Base-by-base conservation (phyloP, 2,113 vertebrate genomes). In the Melanocharis versteri region DNA sequence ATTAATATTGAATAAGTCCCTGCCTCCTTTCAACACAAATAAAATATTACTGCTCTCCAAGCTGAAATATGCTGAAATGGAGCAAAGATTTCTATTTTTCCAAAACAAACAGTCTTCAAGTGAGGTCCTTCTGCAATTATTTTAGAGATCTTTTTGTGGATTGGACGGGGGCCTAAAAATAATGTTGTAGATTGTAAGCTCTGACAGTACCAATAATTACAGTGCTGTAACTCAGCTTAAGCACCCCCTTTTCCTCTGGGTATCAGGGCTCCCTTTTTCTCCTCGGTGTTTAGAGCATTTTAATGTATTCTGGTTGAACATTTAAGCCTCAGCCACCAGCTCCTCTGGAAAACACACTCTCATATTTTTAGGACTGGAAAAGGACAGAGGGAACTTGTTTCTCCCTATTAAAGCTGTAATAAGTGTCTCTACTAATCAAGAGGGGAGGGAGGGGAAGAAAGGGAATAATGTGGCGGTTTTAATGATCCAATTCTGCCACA, bases 71-170 rank as follows among this genome's bases (percentile, higher is more conserved):
- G 54, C 44, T 72, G 33, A 83, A 80, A 89, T 48, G 80, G 51
- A 96, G 72, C 71, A 80, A 86, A 65, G 83, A 92, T 86, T 91
- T 89, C 56, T 77, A 44, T 91, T 94, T 95, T 93, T 94, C 90
- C 92, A 94, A 96, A 95, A 87, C 54, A 94, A 93, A 93, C 73
- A 75, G 39, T 33, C 81, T 78, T 87, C 77, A 54, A 90, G 68
- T 73, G 71, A 91, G 84, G 84, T 70, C 40, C 39, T 76, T 53
- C 30, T 54, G 64, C 85, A 78, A 89, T 62, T 73, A 47, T 96
- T 91, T 66, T 9, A 51, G 73, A 83, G 48, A 61, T 28, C 28
- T 77, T 69, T 92, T 57, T 53, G 77, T 89, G 87, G 90, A 45
- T 79, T 91, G 93, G 85, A 37, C 5, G 5, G 45, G 27, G 42